A percentile compares a stretch with the other conserved stretches of the same genome.
Conservation (phyloP, 2,113 vertebrate genomes). For the Varanus komodoensis region DNA sequence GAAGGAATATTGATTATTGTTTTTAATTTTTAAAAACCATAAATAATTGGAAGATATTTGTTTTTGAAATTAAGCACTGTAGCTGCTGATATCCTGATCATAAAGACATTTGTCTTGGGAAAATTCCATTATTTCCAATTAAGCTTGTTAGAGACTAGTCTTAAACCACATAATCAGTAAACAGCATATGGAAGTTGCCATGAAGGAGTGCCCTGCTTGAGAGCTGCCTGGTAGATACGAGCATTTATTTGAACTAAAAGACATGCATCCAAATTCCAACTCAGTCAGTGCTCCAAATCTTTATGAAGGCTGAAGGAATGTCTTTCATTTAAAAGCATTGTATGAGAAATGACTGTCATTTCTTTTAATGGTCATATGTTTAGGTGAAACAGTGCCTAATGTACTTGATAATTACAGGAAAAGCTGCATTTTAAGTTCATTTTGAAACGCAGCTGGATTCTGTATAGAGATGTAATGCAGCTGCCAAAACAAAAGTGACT, state of each 20-base stretch:
- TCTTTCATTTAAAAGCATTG: background rate
- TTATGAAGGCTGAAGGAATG: background rate
- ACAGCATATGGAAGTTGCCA: background rate
- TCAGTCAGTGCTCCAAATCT: background rate
- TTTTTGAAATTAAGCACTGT: background rate
- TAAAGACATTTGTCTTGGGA: background rate
- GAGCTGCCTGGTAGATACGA: background rate
- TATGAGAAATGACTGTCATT: background rate
- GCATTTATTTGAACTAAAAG: background rate
- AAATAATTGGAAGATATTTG: background rate
- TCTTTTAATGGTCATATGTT: background rate
- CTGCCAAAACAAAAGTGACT: background rate
- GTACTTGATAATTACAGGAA: background rate
- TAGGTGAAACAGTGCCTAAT: background rate
- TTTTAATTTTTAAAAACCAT: too few species aligned
- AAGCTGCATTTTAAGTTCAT: background rate
- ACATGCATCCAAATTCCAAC: background rate
- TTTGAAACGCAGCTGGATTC: background rate
- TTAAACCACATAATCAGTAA: background rate
- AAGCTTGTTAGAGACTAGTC: background rate
- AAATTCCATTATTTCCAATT: background rate
- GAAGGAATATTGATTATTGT: background rate
- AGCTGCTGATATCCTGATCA: background rate
- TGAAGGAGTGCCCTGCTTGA: background rate
- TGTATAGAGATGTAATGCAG: background rate